Conservation (phyloP, 2,113 vertebrate genomes). For the Tautogolabrus adspersus region DNA sequence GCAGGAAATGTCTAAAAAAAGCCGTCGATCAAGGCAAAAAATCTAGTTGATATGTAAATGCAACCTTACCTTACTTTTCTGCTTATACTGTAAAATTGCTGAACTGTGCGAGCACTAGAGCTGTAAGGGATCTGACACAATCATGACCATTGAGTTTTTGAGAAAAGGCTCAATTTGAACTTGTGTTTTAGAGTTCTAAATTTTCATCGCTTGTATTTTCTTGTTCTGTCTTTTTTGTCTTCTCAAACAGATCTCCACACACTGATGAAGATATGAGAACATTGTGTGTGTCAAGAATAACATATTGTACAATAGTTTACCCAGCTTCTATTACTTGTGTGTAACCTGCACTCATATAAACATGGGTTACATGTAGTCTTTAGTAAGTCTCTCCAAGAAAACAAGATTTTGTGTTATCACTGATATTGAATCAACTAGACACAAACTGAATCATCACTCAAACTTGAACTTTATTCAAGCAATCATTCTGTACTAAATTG, state of each 20-base stretch:
- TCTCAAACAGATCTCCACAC: slow-evolving; percentile 58
- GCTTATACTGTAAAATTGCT: too few relatives aligned
- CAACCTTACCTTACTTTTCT: too few relatives aligned
- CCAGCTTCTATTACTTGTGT: not conserved
- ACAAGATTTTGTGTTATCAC: not conserved
- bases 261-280: slow-evolving; percentile 33
- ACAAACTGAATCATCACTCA: too few relatives aligned
- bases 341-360: not conserved
- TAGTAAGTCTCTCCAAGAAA: slow-evolving; percentile 3
- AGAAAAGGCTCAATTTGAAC: not conserved
- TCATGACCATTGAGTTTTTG: too few relatives aligned
- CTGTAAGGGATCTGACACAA: too few relatives aligned
- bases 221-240: slow-evolving; percentile 37
- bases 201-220: not conserved
- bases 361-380: not conserved
- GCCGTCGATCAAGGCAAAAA: too few relatives aligned
- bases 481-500: too few relatives aligned
- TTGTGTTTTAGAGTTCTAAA: not conserved
- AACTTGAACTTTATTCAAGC: too few relatives aligned
- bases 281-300: not conserved
- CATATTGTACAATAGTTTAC: not conserved
- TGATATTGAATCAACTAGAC: not conserved
- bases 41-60: too few relatives aligned
- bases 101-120: too few relatives aligned
- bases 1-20: too few relatives aligned